Percentiles rank a stretch among this genome's conserved stretches.
Conservation (phyloP, 2,888 invertebrate genomes). For the Pammene aurita region DNA sequence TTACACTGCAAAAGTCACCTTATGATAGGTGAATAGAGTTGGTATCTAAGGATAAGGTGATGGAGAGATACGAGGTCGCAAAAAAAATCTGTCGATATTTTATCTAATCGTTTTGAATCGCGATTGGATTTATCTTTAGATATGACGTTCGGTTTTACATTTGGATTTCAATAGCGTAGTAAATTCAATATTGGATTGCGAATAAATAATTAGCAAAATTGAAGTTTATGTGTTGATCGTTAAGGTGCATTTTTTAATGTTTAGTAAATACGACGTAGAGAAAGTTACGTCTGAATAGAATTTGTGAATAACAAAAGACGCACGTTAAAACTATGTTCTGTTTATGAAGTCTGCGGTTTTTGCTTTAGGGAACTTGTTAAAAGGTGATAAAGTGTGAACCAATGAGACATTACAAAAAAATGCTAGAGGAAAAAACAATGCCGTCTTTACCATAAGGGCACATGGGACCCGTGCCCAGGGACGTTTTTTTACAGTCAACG, state of each 20-base stretch:
- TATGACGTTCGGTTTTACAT: slow-evolving; percentile 44
- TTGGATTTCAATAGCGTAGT: slow-evolving; percentile 25
- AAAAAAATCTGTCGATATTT: slow-evolving; percentile 45
- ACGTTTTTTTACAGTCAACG: too few species aligned
- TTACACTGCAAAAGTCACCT: neutral
- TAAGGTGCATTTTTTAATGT: neutral
- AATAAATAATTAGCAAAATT: neutral
- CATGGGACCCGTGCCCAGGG: too few species aligned
- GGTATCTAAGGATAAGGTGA: neutral
- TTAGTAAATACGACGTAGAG: neutral
- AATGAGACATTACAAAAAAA: neutral
- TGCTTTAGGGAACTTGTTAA: neutral
- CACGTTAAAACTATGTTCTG: neutral
- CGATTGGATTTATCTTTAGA: slow-evolving; percentile 61
- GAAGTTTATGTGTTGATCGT: neutral
- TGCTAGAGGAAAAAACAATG: neutral
- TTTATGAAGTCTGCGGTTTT: neutral
- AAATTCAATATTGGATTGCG: slow-evolving; percentile 8
- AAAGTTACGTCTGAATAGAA: neutral
- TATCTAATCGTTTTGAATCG: slow-evolving; percentile 60
- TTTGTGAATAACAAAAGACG: slow-evolving; percentile 15
- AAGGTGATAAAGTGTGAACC: neutral
- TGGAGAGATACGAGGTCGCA: neutral
- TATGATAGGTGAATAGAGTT: neutral
- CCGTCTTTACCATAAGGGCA: too few species aligned